Evolutionary conservation across 1,140 invertebrate species (phyloP), one percentile per base, ranked within the genome.

Genomic region (Maniola jurtina): DNA sequence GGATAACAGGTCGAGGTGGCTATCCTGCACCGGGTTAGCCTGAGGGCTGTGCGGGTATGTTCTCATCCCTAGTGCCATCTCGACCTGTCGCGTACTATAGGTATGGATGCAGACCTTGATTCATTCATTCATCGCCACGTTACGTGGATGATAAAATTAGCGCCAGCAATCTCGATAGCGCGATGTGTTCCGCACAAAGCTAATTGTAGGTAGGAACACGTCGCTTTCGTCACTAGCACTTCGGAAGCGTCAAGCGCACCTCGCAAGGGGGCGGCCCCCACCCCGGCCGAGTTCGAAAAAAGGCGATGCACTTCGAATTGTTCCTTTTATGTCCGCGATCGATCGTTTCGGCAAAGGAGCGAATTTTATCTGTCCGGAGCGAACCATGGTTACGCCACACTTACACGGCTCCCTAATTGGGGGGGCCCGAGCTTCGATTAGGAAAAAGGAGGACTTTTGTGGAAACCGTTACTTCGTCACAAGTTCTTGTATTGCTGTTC

Each of bases 281-380:
- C 76, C 77, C 74, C 82, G 68, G 68, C 72, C 74, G 76, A 81
- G 72, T 86, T 89, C 83, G 81, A 86, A 89, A 89, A 89, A 89
- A 88, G 85, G 87, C 87, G 86, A 89, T 89, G 82, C 82, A 85
- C 81, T 86, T 84, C 78, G 77, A 81, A 88, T 88, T 88, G 88
- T 88, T 88, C 88, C 83, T 90, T 90, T 90, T 90, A 80, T 88
- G 88, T 88, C 86, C 80, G 76, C 79, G 72, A 90, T 90, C 88
- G 88, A 90, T 90, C 85, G 85, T 84, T 87, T 80, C 88, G 78
- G 83, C 77, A 83, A 86, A 88, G 86, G 82, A 87, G 80, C 79
- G 85, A 84, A 79, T 88, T 87, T 84, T 86, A 86, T 86, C 84
- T 84, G 80, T 79, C 76, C 83, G 76, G 79, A 72, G 64, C 69